Evolutionary conservation across 2,113 vertebrate species (phyloP), one percentile per base, ranked within the genome.

Genomic region (Chamaetylas fuelleborni): DNA sequence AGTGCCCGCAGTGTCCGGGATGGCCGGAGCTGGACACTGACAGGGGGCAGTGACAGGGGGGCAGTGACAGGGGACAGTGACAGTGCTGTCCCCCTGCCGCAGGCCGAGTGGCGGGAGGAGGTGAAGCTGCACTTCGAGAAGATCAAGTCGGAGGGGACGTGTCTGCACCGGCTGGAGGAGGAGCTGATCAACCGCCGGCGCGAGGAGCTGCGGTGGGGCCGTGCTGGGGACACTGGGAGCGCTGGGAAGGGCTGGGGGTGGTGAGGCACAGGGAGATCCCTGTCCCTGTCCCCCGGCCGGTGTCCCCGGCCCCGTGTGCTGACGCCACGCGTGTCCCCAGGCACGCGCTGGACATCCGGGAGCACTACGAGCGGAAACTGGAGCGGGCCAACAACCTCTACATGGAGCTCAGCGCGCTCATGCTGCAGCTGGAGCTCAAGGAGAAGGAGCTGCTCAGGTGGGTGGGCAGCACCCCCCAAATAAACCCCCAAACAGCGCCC

Each of bases 71-170:
- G 31, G 8, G 73, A 14, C 74, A 2, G 6, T 2, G 54, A 23
- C 51, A 33, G n/a, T n/a, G 1, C 4, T 81, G 48, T 57, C 86
- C 34, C 3, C 8, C 11, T 56, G 42, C 69, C 48, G 26, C 96
- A 99, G 99, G 99, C 97, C 36, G 99, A 99, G 95, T 99, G 99
- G 99, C 98, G 99, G 8, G 99, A 99, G 80, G 99, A 99, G 96
- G 99, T 99, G 92, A 99, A 99, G 96, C 98, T 99, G 77, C 99
- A 99, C 97, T 99, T 99, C 78, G 99, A 99, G 97, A 99, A 99
- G 98, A 99, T 99, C 95, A 99, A 99, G 78, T 99, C 99, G 2
- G 99, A 99, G 96, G 99, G 99, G 47, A 99, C 99, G 3, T 99
- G 99, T 95, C 97, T 99, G 83, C 99, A 99, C 94, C 98, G 99